Conservation (phyloP, 2,888 invertebrate species). For the Seira sanloemensis region DNA sequence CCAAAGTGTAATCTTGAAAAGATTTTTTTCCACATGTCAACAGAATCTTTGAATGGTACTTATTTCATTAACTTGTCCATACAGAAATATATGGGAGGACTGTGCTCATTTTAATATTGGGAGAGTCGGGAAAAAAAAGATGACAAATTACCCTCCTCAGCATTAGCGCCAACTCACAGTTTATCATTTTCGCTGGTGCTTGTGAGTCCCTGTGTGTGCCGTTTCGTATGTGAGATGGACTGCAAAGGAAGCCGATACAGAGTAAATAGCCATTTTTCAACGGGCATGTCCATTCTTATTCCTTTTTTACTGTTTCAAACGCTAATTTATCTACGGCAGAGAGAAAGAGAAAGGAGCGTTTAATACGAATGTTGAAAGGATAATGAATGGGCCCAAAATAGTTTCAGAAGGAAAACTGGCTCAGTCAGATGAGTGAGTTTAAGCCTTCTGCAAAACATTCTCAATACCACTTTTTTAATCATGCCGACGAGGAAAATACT, state of each 20-base stretch:
- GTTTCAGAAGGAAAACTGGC: too few relatives aligned
- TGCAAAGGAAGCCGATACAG: constrained; percentile 28
- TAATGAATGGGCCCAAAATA: not conserved
- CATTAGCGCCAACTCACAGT: not conserved
- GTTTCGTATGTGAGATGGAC: not conserved
- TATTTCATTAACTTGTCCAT: not conserved
- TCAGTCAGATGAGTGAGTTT: too few relatives aligned
- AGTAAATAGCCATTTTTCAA: constrained; percentile 22
- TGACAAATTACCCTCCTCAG: constrained; percentile 48
- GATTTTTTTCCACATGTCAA: too few relatives aligned
- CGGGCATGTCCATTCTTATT: not conserved
- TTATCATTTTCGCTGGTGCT: not conserved
- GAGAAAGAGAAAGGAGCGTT: not conserved
- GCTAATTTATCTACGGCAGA: not conserved
- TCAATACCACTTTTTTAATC: too few relatives aligned
- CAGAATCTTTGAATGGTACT: not conserved
- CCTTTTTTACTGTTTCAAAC: not conserved
- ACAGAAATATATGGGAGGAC: too few relatives aligned
- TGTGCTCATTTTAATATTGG: not conserved
- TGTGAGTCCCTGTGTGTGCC: not conserved
- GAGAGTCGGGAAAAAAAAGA: constrained; percentile 17
- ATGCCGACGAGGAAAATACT: too few relatives aligned
- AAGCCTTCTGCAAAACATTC: too few relatives aligned
- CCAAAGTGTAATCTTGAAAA: too few relatives aligned
- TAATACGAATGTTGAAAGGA: not conserved